phyloP scores from a whole-genome alignment of 2,888 invertebrate species.

The Clistopyga incitator region DNA sequence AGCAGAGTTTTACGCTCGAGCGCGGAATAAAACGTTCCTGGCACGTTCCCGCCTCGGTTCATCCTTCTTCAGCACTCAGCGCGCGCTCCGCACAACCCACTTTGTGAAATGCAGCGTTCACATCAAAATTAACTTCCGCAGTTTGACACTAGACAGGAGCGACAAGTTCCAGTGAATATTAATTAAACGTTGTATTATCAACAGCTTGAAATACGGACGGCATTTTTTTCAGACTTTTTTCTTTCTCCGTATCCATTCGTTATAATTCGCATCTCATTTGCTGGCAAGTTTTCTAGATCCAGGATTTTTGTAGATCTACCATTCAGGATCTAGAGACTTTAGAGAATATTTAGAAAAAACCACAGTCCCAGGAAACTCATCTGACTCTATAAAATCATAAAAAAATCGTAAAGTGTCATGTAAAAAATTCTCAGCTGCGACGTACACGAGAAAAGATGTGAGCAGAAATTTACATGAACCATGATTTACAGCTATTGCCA shows the following conservation, averaged over 20 bases:
- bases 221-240: not conserved
- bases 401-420: not conserved
- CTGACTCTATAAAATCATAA: too few species aligned
- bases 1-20: conserved; percentile 16
- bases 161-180: not conserved
- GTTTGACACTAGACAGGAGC: conserved; percentile 9
- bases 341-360: too few species aligned
- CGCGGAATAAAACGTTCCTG: conserved; percentile 31
- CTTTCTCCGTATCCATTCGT: too few species aligned
- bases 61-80: not conserved
- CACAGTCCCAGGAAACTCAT: too few species aligned
- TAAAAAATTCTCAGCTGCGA: not conserved
- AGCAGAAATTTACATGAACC: not conserved
- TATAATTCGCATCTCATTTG: too few species aligned
- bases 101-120: conserved; percentile 27
- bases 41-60: conserved; percentile 3
- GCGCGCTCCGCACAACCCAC: not conserved
- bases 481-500: conserved; percentile 9
- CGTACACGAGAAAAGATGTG: not conserved
- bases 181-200: conserved; percentile 40
- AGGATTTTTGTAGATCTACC: too few species aligned
- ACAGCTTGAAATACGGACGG: not conserved
- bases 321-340: too few species aligned
- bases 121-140: conserved; percentile 48
- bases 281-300: too few species aligned